Conservation (phyloP, 2,113 vertebrate species). For the Oenanthe melanoleuca region DNA sequence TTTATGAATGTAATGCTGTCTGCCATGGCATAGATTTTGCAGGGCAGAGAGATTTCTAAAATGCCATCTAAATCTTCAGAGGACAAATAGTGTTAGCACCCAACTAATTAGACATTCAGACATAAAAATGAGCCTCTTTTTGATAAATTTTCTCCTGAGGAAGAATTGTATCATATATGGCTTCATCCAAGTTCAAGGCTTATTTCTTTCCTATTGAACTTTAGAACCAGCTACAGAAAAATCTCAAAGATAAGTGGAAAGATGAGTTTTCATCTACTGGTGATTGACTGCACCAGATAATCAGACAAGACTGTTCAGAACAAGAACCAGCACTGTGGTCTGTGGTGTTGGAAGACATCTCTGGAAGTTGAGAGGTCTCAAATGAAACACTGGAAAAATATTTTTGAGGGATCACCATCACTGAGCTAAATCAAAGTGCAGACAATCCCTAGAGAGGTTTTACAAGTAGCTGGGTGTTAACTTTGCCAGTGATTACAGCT, state of each 20-base stretch:
- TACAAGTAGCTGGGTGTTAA: background rate
- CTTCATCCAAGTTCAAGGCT: background rate
- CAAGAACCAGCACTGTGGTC: rapidly evolving
- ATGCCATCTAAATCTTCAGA: background rate
- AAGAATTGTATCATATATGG: background rate
- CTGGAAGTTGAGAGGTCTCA: background rate
- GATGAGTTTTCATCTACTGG: background rate
- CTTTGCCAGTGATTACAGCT: background rate
- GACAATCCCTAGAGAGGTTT: background rate
- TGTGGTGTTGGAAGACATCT: background rate
- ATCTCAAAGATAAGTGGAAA: background rate
- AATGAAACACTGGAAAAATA: background rate
- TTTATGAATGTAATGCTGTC: background rate
- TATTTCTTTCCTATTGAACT: background rate
- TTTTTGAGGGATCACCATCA: background rate
- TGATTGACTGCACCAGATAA: background rate
- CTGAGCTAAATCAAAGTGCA: background rate
- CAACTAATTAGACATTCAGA: background rate
- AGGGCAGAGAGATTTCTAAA: background rate
- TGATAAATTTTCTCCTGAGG: background rate
- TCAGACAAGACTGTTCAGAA: background rate
- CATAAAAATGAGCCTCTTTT: background rate
- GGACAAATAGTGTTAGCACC: background rate
- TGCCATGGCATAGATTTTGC: background rate
- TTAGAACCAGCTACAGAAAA: background rate